Conservation (phyloP, 2,888 invertebrate genomes). For the Ganaspis brasiliensis region DNA sequence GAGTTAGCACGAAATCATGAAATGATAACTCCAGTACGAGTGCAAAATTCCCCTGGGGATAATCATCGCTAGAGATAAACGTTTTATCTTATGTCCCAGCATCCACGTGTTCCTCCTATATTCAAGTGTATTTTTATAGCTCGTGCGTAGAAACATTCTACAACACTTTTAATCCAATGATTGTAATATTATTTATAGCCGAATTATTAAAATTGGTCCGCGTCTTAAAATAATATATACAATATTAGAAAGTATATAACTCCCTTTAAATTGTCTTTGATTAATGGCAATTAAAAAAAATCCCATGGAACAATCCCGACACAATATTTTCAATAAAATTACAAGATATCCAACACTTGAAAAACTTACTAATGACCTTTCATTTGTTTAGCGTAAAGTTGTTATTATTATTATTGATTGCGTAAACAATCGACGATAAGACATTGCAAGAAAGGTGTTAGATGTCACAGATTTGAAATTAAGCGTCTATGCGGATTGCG, state of each 20-base stretch:
- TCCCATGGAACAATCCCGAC: too few species aligned
- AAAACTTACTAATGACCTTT: background rate
- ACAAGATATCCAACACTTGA: background rate
- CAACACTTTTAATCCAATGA: background rate
- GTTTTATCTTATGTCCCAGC: slow-evolving; percentile 11
- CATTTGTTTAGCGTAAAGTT: slow-evolving; percentile 14
- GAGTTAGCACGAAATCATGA: slow-evolving; percentile 9
- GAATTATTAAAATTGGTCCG: too few species aligned
- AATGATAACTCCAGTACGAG: slow-evolving; percentile 26
- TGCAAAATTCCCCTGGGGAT: slow-evolving; percentile 26
- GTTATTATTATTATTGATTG: slow-evolving; percentile 15
- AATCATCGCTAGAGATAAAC: slow-evolving; percentile 19
- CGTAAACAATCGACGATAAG: slow-evolving; percentile 31
- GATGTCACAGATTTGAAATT: slow-evolving; percentile 19
- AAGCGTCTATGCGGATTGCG: background rate
- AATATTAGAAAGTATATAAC: too few species aligned
- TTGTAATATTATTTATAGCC: too few species aligned
- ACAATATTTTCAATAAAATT: background rate
- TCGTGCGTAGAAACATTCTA: slow-evolving; percentile 27
- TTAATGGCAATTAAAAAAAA: too few species aligned
- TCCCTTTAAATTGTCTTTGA: too few species aligned
- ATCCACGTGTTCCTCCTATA: slow-evolving; percentile 29
- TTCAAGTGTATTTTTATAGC: background rate
- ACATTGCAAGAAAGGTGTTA: slow-evolving; percentile 15
- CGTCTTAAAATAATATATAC: too few species aligned